These are phyloP conservation scores for Strix aluco DNA, from an alignment of 2,113 vertebrate species.

Conservation along the genomic window DNA sequence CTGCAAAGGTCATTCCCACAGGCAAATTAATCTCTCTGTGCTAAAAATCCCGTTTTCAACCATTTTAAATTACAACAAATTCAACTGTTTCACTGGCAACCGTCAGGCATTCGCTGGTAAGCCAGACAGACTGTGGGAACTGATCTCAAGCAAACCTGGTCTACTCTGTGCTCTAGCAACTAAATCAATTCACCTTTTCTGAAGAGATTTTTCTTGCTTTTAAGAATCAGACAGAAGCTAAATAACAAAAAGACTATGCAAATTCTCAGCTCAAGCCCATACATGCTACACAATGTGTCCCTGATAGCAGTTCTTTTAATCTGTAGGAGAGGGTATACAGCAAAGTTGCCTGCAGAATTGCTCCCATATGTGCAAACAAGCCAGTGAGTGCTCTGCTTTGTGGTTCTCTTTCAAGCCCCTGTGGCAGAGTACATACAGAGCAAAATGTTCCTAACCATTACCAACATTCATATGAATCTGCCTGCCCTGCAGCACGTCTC, in stretches of 20 bases:
- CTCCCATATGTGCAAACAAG: background rate
- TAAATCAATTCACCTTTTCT: background rate
- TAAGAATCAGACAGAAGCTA: background rate
- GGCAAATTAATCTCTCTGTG: background rate
- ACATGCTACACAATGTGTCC: background rate
- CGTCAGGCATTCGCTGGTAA: background rate
- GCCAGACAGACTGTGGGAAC: background rate
- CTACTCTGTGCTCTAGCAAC: background rate
- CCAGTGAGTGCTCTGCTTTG: background rate
- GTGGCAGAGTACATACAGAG: background rate
- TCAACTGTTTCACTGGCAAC: background rate
- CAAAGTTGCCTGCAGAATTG: background rate
- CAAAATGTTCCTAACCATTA: background rate
- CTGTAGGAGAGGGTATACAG: background rate
- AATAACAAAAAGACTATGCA: background rate
- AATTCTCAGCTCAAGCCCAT: background rate
- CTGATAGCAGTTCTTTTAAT: background rate
- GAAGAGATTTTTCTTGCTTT: background rate
- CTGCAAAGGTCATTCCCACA: background rate
- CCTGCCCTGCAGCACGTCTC: background rate
- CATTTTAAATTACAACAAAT: background rate
- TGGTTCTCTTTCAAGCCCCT: background rate
- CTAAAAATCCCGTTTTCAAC: background rate
- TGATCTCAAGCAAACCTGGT: background rate
- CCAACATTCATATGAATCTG: background rate